Percentiles rank a stretch among this genome's conserved stretches.
Conservation (phyloP, 2,797 vertebrate species). For the Lates japonicus region DNA sequence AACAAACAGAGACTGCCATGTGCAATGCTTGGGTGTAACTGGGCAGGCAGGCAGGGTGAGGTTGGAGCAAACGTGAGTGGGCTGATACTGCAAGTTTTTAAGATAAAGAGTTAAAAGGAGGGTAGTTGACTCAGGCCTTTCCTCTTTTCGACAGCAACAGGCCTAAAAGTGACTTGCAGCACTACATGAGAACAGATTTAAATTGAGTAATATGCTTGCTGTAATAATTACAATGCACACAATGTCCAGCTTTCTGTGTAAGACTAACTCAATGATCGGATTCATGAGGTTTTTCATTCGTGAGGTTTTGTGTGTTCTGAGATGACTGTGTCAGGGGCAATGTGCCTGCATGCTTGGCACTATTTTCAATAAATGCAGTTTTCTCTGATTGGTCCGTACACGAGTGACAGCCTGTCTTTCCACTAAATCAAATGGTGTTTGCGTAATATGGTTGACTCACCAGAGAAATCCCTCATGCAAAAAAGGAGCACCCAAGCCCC, state of each 20-base stretch:
- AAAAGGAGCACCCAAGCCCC: slow-evolving; percentile 35
- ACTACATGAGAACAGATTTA: background rate
- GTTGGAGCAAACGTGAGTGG: slow-evolving; percentile 32
- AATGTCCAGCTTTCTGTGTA: background rate
- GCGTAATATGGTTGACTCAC: slow-evolving; percentile 61
- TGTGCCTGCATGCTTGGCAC: background rate
- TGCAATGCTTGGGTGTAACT: slow-evolving; percentile 56
- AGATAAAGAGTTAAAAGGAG: slow-evolving; percentile 53
- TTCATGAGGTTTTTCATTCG: background rate
- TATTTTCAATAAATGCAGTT: background rate
- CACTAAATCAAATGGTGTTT: slow-evolving; percentile 35
- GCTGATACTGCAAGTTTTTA: slow-evolving; percentile 30
- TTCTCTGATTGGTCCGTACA: background rate
- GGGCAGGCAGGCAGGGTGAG: slow-evolving; percentile 58
- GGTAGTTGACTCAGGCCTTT: slow-evolving; percentile 25
- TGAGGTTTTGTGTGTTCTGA: background rate
- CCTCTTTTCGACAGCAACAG: background rate
- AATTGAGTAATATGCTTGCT: background rate
- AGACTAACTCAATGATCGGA: background rate
- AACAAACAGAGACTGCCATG: slow-evolving; percentile 25
- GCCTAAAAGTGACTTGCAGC: background rate
- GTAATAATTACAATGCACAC: background rate
- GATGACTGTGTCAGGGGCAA: background rate
- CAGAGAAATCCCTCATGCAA: slow-evolving; percentile 61
- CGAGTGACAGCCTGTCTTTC: background rate